Evolutionary conservation across 2,113 vertebrate genomes (phyloP), one percentile per base, ranked within the genome.

Genomic region (Cephalopholis sonnerati): DNA sequence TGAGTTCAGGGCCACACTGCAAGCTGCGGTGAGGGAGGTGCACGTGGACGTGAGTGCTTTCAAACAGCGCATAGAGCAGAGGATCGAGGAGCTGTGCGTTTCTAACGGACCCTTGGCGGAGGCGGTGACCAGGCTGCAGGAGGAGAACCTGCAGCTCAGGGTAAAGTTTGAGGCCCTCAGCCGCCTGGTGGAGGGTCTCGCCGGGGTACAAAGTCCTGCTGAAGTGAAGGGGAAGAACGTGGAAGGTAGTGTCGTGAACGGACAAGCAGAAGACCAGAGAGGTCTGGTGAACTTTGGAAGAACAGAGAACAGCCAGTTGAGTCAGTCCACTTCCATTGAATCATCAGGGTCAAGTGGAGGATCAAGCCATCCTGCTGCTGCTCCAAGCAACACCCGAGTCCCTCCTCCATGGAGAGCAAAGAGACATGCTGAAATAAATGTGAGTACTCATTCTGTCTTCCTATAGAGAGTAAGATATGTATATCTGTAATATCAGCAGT

Each of bases 61-160:
- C 91, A 97, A 97, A 92, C 95, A 95, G 3, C 95, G 95, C 0
- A 95, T 98, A 15, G 97, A 97, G 77, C 93, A 93, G 77, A 95
- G 95, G 44, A 93, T 98, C 72, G 96, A 96, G 17, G 97, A 97
- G 73, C 94, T 96, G 64, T 89, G 96, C 86, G 66, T 93, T 2
- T 91, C 96, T 74, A 95, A 94, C 1, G 92, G 92, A 15, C 97
- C 97, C 5, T 82, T 99, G 90, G 95, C 94, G 0, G 95, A 90
- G 27, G 92, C 95, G 0, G 96, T 99, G 69, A 88, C 93, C 1
- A 93, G 93, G 78, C 96, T 99, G 87, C 97, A 97, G 94, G 94
- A 95, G 71, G 97, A 99, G 87, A 98, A 98, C 94, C 96, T 93
- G 82, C 94, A 95, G 68, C 95, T 99, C 63, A 93, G 96, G 51